Evolutionary conservation across 1,140 invertebrate species (phyloP).

Genomic region (Sminthurides bifidus): DNA sequence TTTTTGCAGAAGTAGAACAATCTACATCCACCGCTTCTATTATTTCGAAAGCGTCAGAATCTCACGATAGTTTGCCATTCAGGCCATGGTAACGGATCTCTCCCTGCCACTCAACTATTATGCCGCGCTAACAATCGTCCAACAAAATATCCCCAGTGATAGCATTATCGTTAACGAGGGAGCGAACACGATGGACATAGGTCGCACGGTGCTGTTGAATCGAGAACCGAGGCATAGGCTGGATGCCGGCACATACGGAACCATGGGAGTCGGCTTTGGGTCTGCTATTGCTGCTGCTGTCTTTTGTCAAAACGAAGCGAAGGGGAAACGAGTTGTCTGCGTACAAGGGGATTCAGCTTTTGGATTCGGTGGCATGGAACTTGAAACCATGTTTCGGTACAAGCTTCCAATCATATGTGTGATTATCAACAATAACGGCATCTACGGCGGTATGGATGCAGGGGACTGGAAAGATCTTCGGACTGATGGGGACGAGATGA

Average conservation of each 20-base stretch:
- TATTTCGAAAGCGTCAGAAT: neutral
- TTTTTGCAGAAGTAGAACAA: neutral
- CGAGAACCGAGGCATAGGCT: conserved; percentile 67
- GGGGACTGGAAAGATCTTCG: conserved; percentile 56
- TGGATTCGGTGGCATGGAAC: conserved; percentile 94
- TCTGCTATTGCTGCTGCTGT: conserved; percentile 86
- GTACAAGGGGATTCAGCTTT: conserved; percentile 93
- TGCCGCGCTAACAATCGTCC: conserved; percentile 69
- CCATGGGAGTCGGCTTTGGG: conserved; percentile 71
- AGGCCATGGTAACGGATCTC: conserved; percentile 50
- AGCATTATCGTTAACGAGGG: conserved; percentile 93
- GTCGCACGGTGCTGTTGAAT: conserved; percentile 74
- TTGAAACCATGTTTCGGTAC: conserved; percentile 87
- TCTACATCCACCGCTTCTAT: neutral
- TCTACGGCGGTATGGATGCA: conserved; percentile 71
- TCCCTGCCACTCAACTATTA: conserved; percentile 84
- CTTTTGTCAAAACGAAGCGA: conserved; percentile 67
- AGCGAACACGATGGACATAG: conserved; percentile 97
- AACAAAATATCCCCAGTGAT: conserved; percentile 58
- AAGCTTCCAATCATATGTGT: conserved; percentile 80
- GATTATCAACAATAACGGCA: conserved; percentile 92
- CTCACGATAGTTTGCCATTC: conserved; percentile 8
- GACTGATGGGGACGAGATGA: conserved; percentile 43
- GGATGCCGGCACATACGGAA: conserved; percentile 49
- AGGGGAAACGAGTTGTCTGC: conserved; percentile 66